These are phyloP conservation scores for Bucco capensis DNA, from an alignment of 2,113 vertebrate species.

Conservation along the genomic window DNA sequence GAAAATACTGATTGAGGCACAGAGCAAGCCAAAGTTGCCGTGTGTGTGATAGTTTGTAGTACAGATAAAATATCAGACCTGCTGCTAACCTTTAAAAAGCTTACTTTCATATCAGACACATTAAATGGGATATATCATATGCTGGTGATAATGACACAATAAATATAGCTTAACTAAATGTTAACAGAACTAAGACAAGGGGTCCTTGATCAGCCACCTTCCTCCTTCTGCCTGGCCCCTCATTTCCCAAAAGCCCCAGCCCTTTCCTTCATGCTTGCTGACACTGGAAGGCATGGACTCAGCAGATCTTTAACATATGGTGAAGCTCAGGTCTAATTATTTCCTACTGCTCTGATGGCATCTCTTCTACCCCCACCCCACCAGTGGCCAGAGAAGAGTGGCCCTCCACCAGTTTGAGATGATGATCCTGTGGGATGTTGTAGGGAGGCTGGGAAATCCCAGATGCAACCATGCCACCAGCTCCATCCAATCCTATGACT, in stretches of 20 bases:
- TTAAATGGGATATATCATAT: neutral
- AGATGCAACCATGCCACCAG: neutral
- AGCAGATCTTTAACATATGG: neutral
- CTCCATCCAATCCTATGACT: rapidly evolving
- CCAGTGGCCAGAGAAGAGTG: neutral
- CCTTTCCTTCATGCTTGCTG: neutral
- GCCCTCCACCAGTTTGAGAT: neutral
- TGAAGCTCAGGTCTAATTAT: neutral
- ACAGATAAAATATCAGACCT: neutral
- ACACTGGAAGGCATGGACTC: too few species aligned
- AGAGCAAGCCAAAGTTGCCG: neutral
- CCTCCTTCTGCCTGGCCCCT: neutral
- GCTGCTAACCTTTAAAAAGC: neutral
- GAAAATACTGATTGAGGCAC: neutral
- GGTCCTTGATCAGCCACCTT: neutral
- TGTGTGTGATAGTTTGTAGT: neutral
- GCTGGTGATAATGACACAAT: neutral
- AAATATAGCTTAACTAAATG: neutral
- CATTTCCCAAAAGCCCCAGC: neutral
- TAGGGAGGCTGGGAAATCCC: neutral
- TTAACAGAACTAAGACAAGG: neutral
- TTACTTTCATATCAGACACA: neutral
- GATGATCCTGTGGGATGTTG: neutral
- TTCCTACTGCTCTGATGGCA: neutral
- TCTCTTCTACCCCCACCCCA: neutral